Conservation (phyloP, 2,888 invertebrate genomes). For the Amiota mariae region DNA sequence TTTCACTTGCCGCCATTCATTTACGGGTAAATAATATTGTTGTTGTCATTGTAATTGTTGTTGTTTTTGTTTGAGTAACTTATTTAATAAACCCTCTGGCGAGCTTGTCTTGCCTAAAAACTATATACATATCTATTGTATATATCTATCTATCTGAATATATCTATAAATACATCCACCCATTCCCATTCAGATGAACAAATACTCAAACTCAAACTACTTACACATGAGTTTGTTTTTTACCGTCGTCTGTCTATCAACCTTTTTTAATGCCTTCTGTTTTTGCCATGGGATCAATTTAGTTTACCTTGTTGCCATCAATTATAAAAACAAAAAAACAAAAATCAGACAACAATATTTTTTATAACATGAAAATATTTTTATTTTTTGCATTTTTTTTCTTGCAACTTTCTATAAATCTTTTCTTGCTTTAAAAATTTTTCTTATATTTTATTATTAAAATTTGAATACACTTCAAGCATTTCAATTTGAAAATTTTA, state of each 20-base stretch:
- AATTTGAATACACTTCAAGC: too few relatives aligned
- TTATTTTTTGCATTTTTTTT: constrained; percentile 23
- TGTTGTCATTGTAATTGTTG: constrained; percentile 13
- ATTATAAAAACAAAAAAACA: constrained; percentile 5
- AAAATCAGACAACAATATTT: constrained; percentile 28
- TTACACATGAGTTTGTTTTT: background rate
- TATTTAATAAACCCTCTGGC: constrained; percentile 4
- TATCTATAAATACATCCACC: too few relatives aligned
- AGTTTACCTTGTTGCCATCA: constrained; percentile 5
- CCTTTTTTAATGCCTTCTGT: background rate
- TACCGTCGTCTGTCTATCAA: background rate
- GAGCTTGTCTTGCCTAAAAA: background rate
- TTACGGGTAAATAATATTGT: background rate
- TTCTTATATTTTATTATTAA: too few relatives aligned
- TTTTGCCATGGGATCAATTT: constrained; percentile 24
- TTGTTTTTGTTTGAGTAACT: constrained; percentile 17
- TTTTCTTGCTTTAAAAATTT: too few relatives aligned
- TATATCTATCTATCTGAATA: too few relatives aligned
- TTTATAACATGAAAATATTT: constrained; percentile 52
- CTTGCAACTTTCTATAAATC: constrained; percentile 62
- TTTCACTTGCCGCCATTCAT: constrained; percentile 9
- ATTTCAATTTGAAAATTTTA: too few relatives aligned
- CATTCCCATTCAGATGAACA: constrained; percentile 29
- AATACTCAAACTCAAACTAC: constrained; percentile 44
- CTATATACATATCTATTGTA: background rate